phyloP scores from a whole-genome alignment of 2,113 vertebrate genomes.

The Myocastor coypus region DNA sequence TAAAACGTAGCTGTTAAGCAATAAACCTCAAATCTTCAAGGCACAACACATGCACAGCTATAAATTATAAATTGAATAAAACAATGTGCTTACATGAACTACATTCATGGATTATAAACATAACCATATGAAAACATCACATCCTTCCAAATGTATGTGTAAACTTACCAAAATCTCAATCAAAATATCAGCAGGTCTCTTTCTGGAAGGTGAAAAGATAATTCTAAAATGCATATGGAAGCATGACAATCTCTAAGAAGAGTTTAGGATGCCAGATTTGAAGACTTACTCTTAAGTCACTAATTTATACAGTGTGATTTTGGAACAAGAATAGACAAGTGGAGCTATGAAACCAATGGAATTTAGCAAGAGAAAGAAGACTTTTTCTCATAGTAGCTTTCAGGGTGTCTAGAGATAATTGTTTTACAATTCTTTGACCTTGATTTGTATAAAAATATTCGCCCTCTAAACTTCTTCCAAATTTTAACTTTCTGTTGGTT shows the following conservation, averaged over 20 bases:
- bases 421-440: slow-evolving; percentile 6
- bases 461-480: background rate
- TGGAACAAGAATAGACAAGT: background rate
- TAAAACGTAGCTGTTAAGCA: background rate
- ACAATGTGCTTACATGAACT: background rate
- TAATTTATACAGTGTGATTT: background rate
- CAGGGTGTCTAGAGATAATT: background rate
- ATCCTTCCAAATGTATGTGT: background rate
- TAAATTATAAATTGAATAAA: slow-evolving; percentile 24
- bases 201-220: background rate
- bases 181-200: background rate
- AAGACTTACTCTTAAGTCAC: background rate
- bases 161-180: background rate
- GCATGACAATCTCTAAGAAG: background rate
- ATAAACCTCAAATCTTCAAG: background rate
- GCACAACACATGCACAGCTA: background rate
- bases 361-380: background rate
- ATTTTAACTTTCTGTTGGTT: background rate
- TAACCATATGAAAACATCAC: background rate
- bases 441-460: slow-evolving; percentile 34
- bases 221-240: background rate
- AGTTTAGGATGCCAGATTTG: background rate
- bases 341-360: background rate
- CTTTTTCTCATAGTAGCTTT: background rate
- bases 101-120: background rate